A percentile compares a stretch with the other conserved stretches of the same genome.
Evolutionary conservation across 2,888 invertebrate species (phyloP).

Genomic region (Oscheius sp.): DNA sequence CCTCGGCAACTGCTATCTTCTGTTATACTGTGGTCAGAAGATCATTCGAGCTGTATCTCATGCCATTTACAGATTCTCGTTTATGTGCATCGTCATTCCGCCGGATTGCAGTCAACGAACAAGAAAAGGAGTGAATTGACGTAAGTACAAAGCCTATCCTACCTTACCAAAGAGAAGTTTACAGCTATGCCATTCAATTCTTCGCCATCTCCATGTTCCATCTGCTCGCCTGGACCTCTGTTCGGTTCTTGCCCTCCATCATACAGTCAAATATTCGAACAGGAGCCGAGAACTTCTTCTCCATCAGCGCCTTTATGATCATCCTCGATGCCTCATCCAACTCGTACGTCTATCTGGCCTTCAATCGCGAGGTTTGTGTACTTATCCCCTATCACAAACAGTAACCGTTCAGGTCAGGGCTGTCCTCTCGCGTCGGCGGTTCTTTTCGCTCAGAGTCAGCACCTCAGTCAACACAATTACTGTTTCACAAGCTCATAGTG

Average conservation of each 20-base stretch:
- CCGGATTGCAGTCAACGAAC: slow-evolving; percentile 5
- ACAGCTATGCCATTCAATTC: slow-evolving; percentile 26
- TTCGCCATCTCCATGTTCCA: slow-evolving; percentile 28
- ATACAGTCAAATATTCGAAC: background rate
- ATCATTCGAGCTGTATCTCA: background rate
- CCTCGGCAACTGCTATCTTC: slow-evolving; percentile 20
- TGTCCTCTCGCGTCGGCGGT: background rate
- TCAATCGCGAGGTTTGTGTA: slow-evolving; percentile 22
- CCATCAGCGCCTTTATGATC: slow-evolving; percentile 25
- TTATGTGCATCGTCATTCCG: slow-evolving; percentile 20
- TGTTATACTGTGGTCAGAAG: slow-evolving; percentile 8
- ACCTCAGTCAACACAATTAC: slow-evolving; percentile 9
- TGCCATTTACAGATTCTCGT: slow-evolving; percentile 4
- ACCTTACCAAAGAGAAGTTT: background rate
- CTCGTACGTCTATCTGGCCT: slow-evolving; percentile 13
- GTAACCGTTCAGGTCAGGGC: slow-evolving; percentile 11
- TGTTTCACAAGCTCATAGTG: background rate
- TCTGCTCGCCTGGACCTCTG: slow-evolving; percentile 31
- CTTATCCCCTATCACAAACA: background rate
- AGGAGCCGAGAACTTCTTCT: slow-evolving; percentile 22
- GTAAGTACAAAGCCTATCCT: background rate
- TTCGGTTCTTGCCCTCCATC: slow-evolving; percentile 18
- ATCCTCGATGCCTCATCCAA: slow-evolving; percentile 29
- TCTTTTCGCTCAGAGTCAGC: background rate
- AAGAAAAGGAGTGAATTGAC: slow-evolving; percentile 20